Evolutionary conservation across 2,888 invertebrate species (phyloP), one percentile per base, ranked within the genome.

Genomic region (Bibio marci): DNA sequence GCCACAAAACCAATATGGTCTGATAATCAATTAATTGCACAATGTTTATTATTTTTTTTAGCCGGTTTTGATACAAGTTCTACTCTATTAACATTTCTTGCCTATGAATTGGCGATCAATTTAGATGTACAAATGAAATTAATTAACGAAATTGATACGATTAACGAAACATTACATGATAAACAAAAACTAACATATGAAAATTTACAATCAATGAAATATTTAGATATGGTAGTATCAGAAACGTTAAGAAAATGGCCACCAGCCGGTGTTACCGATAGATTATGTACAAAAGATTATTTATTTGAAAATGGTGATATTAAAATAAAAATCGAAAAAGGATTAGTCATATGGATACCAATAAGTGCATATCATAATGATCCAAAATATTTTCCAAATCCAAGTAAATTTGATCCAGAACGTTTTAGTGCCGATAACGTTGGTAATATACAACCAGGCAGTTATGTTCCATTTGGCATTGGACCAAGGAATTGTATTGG

Each of bases 401-500:
- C 73, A 0, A 47, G 53, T 0, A 67, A 65, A 48, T 74, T 73
- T 38, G 65, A 73, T 49, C 73, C 73, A 7, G 63, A 70, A 44
- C 53, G 73, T 14, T 74, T 73, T 46, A 69, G 59, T 3, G 66
- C 69, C 0, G 66, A 70, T 44, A 72, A 71, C 48, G 69, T 67
- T 45, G 53, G 56, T 1, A 60, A 60, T 13, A 64, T 66, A n/a
- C 47, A 57, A 11, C 62, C 63, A 1, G 63, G 61, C 32, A 54
- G 63, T 0, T 71, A 67, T 43, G 46, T 65, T 46, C 71, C 22
- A 22, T 22, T 22, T 22, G 22, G 22, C 72, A 1, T 73, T 1
- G 76, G 76, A 3, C 73, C 69, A 2, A 64, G 75, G 41, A 71
- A 65, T 49, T 76, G 76, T 46, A 69, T 76, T 38, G 76, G 73